A percentile compares a stretch with the other conserved stretches of the same genome.
These are phyloP conservation scores for Lasioglossum marginatum DNA, from an alignment of 2,888 invertebrate genomes.

Conservation along the genomic window DNA sequence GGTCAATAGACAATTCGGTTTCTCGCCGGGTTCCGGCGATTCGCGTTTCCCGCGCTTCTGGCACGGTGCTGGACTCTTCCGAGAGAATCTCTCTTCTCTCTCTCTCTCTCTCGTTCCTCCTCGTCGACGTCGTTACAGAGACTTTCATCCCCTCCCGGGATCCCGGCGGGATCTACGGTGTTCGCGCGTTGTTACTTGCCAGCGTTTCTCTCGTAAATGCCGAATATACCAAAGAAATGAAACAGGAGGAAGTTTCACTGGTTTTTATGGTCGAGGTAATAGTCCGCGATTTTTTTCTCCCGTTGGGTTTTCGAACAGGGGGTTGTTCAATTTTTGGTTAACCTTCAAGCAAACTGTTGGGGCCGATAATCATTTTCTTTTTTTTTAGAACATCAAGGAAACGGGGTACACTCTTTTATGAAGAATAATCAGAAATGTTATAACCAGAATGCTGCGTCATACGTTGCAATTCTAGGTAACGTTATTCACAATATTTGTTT, in stretches of 20 bases:
- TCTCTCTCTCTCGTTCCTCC: not conserved
- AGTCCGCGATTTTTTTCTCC: not conserved
- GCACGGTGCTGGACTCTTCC: not conserved
- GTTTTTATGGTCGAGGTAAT: not conserved
- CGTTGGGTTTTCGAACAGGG: not conserved
- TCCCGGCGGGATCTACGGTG: not conserved
- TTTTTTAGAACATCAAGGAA: too few species aligned
- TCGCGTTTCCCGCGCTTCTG: slow-evolving; percentile 2
- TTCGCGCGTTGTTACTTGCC: slow-evolving; percentile 25
- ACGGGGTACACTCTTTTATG: not conserved
- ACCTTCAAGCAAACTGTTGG: not conserved
- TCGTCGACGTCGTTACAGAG: not conserved
- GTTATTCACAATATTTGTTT: not conserved
- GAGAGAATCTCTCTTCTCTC: not conserved
- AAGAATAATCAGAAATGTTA: not conserved
- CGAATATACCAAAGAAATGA: not conserved
- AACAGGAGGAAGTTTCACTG: not conserved
- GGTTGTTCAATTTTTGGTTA: not conserved
- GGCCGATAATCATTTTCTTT: too few species aligned
- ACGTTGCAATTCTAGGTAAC: not conserved
- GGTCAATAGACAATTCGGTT: slow-evolving; percentile 34
- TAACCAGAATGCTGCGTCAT: not conserved
- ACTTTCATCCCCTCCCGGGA: not conserved
- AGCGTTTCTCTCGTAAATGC: slow-evolving; percentile 6
- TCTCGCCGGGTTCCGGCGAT: not conserved